phyloP scores from a whole-genome alignment of 1,140 invertebrate species.

The Lasioglossum albipes region DNA sequence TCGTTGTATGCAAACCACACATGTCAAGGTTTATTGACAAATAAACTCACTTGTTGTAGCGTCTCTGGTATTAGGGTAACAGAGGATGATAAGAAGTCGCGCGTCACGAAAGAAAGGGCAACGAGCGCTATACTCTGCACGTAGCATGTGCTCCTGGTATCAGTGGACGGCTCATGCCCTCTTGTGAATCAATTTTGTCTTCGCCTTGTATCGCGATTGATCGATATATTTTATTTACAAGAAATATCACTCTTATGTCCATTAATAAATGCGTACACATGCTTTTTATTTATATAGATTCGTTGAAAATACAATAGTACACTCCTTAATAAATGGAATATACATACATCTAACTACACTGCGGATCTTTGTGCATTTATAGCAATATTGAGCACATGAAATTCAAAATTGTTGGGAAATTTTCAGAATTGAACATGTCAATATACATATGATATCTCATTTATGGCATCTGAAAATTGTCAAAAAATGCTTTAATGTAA shows the following conservation, averaged over 20 bases:
- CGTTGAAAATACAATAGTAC: background rate
- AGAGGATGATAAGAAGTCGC: conserved; percentile 57
- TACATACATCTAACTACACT: too few relatives aligned
- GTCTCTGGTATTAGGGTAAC: conserved; percentile 66
- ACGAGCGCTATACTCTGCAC: conserved; percentile 40
- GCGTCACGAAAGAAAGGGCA: conserved; percentile 57
- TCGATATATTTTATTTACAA: background rate
- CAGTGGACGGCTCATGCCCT: conserved; percentile 64
- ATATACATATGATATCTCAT: too few relatives aligned
- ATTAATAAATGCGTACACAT: too few relatives aligned
- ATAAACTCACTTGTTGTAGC: conserved; percentile 51
- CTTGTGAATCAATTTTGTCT: conserved; percentile 50
- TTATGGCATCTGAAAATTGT: too few relatives aligned
- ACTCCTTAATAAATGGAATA: too few relatives aligned
- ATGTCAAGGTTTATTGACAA: conserved; percentile 32
- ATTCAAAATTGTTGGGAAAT: too few relatives aligned
- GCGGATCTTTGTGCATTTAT: too few relatives aligned
- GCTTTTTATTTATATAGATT: background rate
- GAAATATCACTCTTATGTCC: too few relatives aligned
- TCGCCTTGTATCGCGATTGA: background rate
- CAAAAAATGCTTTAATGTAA: too few relatives aligned
- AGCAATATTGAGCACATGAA: too few relatives aligned
- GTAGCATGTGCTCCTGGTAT: conserved; percentile 69
- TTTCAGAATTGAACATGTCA: too few relatives aligned
- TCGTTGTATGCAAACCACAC: background rate